phyloP scores from a whole-genome alignment of 2,888 invertebrate genomes.

The Agapostemon virescens region DNA sequence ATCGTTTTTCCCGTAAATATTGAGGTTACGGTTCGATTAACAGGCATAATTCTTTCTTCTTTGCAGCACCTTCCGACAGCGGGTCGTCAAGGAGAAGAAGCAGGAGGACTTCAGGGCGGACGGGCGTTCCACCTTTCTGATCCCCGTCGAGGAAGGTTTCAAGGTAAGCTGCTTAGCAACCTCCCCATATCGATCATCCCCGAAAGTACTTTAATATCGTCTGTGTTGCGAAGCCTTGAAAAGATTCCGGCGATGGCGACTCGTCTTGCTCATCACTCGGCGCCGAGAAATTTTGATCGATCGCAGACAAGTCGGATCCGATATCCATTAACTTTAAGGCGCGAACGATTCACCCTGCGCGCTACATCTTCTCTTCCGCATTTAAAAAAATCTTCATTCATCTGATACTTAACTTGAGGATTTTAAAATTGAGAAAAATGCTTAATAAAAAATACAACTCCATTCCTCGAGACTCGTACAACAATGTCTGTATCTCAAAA shows the following conservation, averaged over 20 bases:
- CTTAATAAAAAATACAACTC: too few species aligned
- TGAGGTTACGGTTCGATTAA: conserved; percentile 14
- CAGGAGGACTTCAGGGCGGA: conserved; percentile 88
- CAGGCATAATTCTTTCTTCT: conserved; percentile 37
- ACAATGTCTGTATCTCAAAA: too few species aligned
- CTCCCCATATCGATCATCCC: conserved; percentile 57
- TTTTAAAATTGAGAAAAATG: too few species aligned
- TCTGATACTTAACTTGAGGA: too few species aligned
- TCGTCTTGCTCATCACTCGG: conserved; percentile 13
- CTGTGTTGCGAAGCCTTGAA: conserved; percentile 41
- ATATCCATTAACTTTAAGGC: conserved; percentile 8
- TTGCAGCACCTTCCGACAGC: conserved; percentile 87
- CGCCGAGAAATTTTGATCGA: conserved; percentile 49
- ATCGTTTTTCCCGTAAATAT: too few species aligned
- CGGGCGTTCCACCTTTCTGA: conserved; percentile 93
- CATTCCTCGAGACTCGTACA: too few species aligned
- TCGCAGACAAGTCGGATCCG: background rate
- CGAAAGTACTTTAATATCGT: conserved; percentile 53
- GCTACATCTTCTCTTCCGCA: background rate
- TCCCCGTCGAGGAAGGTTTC: conserved; percentile 94
- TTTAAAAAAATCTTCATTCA: too few species aligned
- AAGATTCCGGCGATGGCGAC: conserved; percentile 32
- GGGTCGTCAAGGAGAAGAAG: conserved; percentile 87
- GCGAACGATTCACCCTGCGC: background rate
- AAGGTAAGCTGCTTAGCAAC: conserved; percentile 83